phyloP scores from a whole-genome alignment of 2,797 vertebrate species.

The Hephaestus fuliginosus region DNA sequence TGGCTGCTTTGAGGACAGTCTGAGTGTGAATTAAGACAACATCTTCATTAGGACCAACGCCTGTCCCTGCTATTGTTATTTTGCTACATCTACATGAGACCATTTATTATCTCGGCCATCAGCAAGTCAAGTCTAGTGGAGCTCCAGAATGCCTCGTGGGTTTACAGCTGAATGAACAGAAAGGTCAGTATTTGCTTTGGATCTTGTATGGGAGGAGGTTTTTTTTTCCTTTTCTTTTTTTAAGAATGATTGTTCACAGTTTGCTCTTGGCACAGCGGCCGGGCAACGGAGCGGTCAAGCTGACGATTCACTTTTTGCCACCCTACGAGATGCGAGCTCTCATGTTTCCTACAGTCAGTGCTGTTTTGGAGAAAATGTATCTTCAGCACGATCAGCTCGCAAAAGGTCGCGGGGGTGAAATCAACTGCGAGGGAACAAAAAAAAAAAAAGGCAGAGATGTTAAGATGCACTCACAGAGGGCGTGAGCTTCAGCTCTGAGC shows the following conservation, averaged over 20 bases:
- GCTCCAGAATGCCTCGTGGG: background rate
- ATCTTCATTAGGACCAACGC: conserved; percentile 17
- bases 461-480: conserved; percentile 91
- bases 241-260: conserved; percentile 48
- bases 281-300: conserved; percentile 48
- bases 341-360: conserved; percentile 58
- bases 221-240: conserved; percentile 10
- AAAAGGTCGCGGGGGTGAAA: conserved; percentile 54
- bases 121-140: background rate
- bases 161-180: conserved; percentile 49
- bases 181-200: conserved; percentile 53
- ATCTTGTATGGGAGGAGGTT: conserved; percentile 3
- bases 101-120: background rate
- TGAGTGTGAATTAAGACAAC: conserved; percentile 23
- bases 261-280: conserved; percentile 56
- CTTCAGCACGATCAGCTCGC: conserved; percentile 51
- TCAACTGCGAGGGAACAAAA: conserved; percentile 17
- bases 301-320: conserved; percentile 67
- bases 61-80: conserved; percentile 1
- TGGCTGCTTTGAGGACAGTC: conserved; percentile 20
- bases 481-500: conserved; percentile 96
- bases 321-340: conserved; percentile 51
- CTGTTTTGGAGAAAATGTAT: conserved; percentile 58
- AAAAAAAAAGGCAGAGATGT: conserved; percentile 35
- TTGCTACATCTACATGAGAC: conserved; percentile 1